These are phyloP conservation scores for Phylloscopus trochilus DNA, from an alignment of 2,113 vertebrate species.

Conservation along the genomic window DNA sequence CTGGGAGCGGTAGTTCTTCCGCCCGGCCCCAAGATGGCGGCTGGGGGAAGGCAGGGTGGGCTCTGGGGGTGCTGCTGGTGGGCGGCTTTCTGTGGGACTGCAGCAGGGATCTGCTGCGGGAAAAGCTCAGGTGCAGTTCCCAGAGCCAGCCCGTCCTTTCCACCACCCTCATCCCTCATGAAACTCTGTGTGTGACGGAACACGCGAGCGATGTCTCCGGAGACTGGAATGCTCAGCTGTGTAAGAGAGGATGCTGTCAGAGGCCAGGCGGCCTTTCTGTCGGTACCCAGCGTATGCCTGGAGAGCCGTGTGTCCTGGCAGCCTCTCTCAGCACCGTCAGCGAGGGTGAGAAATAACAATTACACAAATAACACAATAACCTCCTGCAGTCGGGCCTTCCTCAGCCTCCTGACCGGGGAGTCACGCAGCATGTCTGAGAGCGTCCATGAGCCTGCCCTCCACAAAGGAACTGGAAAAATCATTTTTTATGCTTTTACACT, in stretches of 20 bases:
- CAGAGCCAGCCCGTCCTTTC: neutral
- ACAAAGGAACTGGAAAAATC: neutral
- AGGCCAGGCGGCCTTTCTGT: neutral
- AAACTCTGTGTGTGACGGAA: rapidly evolving
- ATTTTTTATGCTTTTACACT: neutral
- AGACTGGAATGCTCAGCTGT: neutral
- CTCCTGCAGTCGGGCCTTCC: neutral
- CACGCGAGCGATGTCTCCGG: rapidly evolving
- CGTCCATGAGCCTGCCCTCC: neutral
- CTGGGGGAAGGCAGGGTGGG: rapidly evolving
- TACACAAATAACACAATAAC: no score
- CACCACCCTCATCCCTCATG: rapidly evolving
- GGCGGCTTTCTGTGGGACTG: rapidly evolving
- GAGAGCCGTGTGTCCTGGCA: neutral
- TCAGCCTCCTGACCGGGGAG: no score
- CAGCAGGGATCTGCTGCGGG: neutral
- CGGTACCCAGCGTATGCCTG: rapidly evolving
- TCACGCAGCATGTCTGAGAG: rapidly evolving
- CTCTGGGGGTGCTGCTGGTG: rapidly evolving
- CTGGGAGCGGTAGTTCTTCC: conserved; percentile 47
- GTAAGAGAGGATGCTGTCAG: neutral
- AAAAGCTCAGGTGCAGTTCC: neutral
- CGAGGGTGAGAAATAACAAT: no score
- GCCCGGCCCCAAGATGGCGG: neutral
- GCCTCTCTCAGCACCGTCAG: neutral